Base-by-base conservation (phyloP, 1,140 invertebrate genomes). In the Scaptodrosophila lebanonensis region DNA sequence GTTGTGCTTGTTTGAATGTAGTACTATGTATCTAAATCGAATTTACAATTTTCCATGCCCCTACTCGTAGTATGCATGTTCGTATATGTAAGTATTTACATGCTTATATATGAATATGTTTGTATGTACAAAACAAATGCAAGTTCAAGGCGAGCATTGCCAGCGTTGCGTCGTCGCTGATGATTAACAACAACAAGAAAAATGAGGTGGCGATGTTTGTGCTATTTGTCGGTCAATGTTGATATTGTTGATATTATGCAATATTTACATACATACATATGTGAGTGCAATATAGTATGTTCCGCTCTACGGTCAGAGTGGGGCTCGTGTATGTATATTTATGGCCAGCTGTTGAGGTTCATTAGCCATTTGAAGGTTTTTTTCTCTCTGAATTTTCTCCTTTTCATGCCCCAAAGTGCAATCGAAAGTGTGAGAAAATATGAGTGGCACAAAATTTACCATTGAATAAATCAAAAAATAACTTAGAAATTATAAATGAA, bases 71-170 rank as follows among this genome's bases (percentile, higher is more conserved):
- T 13, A 17, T 25, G 16, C 7, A 15, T 35, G 20, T 32, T 33
- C 9, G 12, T 44, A 17, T 16, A n/a, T n/a, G 13, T 2, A 6
- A n/a, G 16, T 33, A 17, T 33, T 9, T 35, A 15, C 15, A 36
- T 48, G 30, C 29, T 30, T 45, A 36, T 30, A 73, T 73, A 56
- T 73, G 69, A 39, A 68, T 63, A 58, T 63, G 48, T 49, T n/a
- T n/a, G 79, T 71, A 73, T 56, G 53, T 44, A 62, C 43, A 63
- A 60, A 73, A 58, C 54, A 53, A 79, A 82, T 82, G 63, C 76
- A 79, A 82, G 75, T 79, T 79, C 75, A 82, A 79, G 75, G 75
- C 75, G 39, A 75, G 43, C 47, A 42, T 17, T 12, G 36, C 15
- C 45, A 38, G 49, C 29, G 39, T 9, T 16, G 30, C 33, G 38